A percentile compares a stretch with the other conserved stretches of the same genome.
Conservation (phyloP, 2,888 invertebrate genomes). For the Crepidodera aurea region DNA sequence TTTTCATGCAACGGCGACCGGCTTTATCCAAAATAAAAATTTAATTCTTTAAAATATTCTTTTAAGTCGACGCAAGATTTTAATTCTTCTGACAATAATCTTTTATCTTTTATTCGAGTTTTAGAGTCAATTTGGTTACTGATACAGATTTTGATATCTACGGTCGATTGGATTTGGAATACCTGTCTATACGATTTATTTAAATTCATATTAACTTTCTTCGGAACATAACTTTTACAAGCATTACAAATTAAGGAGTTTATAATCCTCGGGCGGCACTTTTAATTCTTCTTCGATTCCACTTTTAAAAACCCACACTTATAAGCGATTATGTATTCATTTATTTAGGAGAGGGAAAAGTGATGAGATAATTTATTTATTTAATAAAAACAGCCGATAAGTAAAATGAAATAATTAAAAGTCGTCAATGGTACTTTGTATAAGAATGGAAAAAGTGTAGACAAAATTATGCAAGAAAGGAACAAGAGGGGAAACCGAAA, state of each 20-base stretch:
- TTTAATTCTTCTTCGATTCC: background rate
- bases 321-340: background rate
- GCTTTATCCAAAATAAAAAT: background rate
- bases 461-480: no score
- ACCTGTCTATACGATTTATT: constrained; percentile 15
- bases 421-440: no score
- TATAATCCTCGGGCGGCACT: constrained; percentile 19
- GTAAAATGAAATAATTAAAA: no score
- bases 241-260: constrained; percentile 22
- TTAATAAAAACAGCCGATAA: no score
- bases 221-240: constrained; percentile 16
- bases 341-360: no score
- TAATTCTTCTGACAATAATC: background rate
- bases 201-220: constrained; percentile 14
- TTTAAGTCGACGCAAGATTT: constrained; percentile 4
- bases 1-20: no score
- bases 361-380: no score
- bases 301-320: constrained; percentile 7
- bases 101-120: constrained; percentile 11
- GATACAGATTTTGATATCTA: constrained; percentile 6
- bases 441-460: no score
- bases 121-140: constrained; percentile 12
- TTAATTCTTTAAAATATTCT: constrained; percentile 7
- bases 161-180: constrained; percentile 4
- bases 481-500: no score